Base-by-base conservation (phyloP, 2,888 invertebrate species). In the Silvanus unidentatus region DNA sequence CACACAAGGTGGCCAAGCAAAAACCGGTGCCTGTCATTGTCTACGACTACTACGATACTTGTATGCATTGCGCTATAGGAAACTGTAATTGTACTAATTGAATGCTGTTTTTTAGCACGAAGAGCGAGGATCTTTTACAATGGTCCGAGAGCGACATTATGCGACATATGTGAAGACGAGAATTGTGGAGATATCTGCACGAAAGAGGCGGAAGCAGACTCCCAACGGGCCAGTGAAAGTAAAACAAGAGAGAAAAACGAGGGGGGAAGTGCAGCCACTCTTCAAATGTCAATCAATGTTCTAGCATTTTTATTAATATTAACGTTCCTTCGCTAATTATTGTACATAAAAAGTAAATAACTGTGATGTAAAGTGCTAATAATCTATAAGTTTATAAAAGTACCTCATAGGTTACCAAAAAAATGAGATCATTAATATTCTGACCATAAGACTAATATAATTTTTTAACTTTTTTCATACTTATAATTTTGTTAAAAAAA, bases 31-130 rank as follows among this genome's bases (percentile, higher is more conserved):
- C 88, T 56, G 89, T 94, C 50, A 80, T 84, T 34, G 79, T 96
- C 34, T 86, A 85, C 56, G 96, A 97, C 68, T 90, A 96, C 59
- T 96, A 94, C 61, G 93, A 96, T 68, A 88, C 86, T 50, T 86
- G 93, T 92, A 67, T 80, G 85, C 78, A 53, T 42, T 37, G n/a
- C n/a, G 8, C 12, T 35, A 8, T 8, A 11, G 12, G 8, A 35
- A 35, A 35, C 8, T 35, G 13, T 36, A 39, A 29, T 16, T 22
- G 28, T 14, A 11, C 2, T 35, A 11, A 11, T 15, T 30, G 2
- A 39, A 36, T 14, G 37, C 29, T 38, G 14, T 15, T 37, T 13
- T n/a, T n/a, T 63, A 88, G 90, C 88, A 59, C 83, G 88, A 60
- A 80, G 85, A 63, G 91, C 90, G 1, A 78, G 90, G 54, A 82